Base-by-base conservation (phyloP, 2,888 invertebrate genomes). In the Apotomis capreana region DNA sequence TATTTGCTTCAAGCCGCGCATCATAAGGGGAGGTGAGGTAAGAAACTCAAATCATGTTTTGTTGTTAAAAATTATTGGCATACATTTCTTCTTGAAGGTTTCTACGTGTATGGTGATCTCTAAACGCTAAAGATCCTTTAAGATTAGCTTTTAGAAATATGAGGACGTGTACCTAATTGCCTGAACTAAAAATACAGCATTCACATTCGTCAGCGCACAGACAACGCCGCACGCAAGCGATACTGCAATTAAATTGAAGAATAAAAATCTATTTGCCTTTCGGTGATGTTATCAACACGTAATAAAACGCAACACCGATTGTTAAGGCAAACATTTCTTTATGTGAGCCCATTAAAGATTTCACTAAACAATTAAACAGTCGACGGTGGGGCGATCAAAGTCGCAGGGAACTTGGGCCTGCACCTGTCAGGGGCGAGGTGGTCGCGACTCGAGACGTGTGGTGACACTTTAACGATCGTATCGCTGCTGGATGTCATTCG, bases 281-380 rank as follows among this genome's bases (percentile, higher is more conserved):
- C 63, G 68, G 62, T 44, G 71, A 72, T 58, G 57, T 57, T 63
- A 62, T 71, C 71, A 63, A n/a, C 68, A 6, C 44, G 52, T 59
- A 52, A 63, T 72, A 68, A 68, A 72, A 68, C 54, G 62, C 52
- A 52, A 68, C 46, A 54, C 58, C 61, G 51, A 71, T 68, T 71
- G 72, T 68, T 72, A 46, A 51, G 10, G 40, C 26, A 51, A 62
- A 63, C 54, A 57, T 67, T 70, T 68, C 44, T 59, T 54, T 67
- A 57, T 63, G 62, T 49, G 12, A 37, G 58, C 68, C 67, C 68
- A 63, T 72, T 58, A 72, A 68, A 72, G 61, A 71, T 71, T 68
- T 72, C 71, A 71, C n/a, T 68, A 54, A 68, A 58, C 68, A 62
- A 72, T 72, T 62, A 72, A 72, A 72, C 58, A 68, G 65, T 70